These are phyloP conservation scores for Julus scandinavius DNA, from an alignment of 2,888 invertebrate species.

Conservation along the genomic window DNA sequence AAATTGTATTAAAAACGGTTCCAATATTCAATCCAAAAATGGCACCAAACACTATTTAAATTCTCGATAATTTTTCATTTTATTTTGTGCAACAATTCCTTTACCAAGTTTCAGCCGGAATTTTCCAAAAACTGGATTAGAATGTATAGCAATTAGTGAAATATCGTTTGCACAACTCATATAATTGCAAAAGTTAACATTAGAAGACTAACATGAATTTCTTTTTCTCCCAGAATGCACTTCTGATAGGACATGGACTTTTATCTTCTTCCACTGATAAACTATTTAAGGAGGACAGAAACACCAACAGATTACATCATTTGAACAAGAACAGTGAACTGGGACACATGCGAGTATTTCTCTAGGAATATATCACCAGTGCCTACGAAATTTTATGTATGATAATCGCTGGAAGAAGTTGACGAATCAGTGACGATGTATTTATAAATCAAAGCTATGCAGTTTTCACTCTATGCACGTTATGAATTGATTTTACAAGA, in stretches of 20 bases:
- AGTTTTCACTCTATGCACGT: background rate
- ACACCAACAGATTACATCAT: background rate
- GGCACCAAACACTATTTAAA: background rate
- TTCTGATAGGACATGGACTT: slow-evolving; percentile 32
- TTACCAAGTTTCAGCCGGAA: background rate
- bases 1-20: no score
- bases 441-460: background rate
- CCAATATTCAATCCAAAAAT: no score
- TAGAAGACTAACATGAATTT: background rate
- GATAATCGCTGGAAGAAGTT: background rate
- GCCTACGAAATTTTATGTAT: background rate
- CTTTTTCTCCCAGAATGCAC: slow-evolving; percentile 19
- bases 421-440: background rate
- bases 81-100: background rate
- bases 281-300: slow-evolving; percentile 28
- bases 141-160: background rate
- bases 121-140: background rate
- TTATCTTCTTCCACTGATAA: slow-evolving; percentile 6
- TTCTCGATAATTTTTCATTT: background rate
- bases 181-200: background rate
- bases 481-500: background rate
- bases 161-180: background rate
- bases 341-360: background rate
- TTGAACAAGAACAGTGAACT: background rate
- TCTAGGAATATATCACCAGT: background rate